Percentiles rank a stretch among this genome's conserved stretches.
phyloP scores from a whole-genome alignment of 2,113 vertebrate genomes.

The Bolborhynchus lineola region DNA sequence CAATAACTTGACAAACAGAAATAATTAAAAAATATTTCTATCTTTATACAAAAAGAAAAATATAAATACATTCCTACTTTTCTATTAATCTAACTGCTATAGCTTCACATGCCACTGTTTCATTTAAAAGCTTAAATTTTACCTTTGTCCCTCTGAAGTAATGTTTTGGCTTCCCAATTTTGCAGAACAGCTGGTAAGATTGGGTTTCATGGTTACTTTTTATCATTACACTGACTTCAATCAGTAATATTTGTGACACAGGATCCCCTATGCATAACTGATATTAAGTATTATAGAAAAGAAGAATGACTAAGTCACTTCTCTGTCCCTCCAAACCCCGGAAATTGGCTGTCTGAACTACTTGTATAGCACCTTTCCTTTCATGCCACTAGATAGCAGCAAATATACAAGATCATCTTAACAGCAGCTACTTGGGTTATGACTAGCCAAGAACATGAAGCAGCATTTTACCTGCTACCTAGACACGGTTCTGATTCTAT shows the following conservation, averaged over 20 bases:
- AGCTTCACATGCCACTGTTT: neutral
- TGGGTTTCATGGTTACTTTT: neutral
- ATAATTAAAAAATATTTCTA: neutral
- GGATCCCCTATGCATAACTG: neutral
- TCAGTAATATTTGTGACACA: neutral
- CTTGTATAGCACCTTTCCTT: neutral
- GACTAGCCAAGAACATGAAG: rapidly evolving
- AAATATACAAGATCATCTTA: neutral
- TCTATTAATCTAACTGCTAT: neutral
- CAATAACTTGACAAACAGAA: neutral
- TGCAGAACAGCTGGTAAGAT: neutral
- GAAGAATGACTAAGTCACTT: neutral
- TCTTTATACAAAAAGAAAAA: neutral
- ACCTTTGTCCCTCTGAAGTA: neutral
- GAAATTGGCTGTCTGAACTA: neutral
- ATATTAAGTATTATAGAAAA: neutral
- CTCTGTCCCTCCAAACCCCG: neutral
- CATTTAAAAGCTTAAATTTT: neutral
- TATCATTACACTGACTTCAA: neutral
- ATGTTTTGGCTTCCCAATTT: neutral
- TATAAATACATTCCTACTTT: neutral
- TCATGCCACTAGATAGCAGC: constrained; percentile 48
- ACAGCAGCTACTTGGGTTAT: neutral
- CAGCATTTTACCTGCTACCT: neutral
- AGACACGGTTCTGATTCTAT: neutral